Base-by-base conservation (phyloP, 2,113 vertebrate genomes). In the Lepisosteus osseus region DNA sequence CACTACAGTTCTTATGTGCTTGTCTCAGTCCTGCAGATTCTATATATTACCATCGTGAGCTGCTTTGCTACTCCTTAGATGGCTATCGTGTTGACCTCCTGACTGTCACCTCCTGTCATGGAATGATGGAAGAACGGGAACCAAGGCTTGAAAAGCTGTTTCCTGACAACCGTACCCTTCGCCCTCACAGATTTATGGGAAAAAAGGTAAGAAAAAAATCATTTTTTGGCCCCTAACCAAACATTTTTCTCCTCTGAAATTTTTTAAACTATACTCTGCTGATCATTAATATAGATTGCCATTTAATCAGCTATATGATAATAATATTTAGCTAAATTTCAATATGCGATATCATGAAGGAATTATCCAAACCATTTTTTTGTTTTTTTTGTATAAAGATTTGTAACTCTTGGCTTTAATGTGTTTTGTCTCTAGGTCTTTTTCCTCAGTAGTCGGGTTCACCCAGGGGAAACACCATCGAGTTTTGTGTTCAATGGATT, bases 401-500 rank as follows among this genome's bases (percentile, higher is more conserved):
- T 3, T 65, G 3, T 76, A 63, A 63, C 61, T 2, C 44, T 45
- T 7, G 57, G 7, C 71, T 2, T 67, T 54, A 64, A 42, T 55
- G 57, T 2, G 61, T 0, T 72, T 44, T 68, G 9, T 73, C 15
- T 59, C 56, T 76, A 98, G 97, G 95, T 98, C 64, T 98, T 98
- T 83, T 97, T 99, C 77, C 90, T 99, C 73, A 99, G 96, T 87
- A 98, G 96, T 65, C 91, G 97, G 12, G 97, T 99, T 6, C 97
- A 99, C 67, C 97, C 97, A 0, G 97, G 97, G 4, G 97, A 99
- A 84, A 99, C 97, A 0, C 97, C 97, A 0, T 95, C 97, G 12
- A 98, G 97, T 72, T 99, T 98, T 0, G 97, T 99, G 69, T 98
- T 99, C 79, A 99, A 98, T 0, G 97, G 97, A 54, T 99, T 99